Evolutionary conservation across 2,888 invertebrate genomes (phyloP), one percentile per base, ranked within the genome.

Genomic region (Drosophila falleni): DNA sequence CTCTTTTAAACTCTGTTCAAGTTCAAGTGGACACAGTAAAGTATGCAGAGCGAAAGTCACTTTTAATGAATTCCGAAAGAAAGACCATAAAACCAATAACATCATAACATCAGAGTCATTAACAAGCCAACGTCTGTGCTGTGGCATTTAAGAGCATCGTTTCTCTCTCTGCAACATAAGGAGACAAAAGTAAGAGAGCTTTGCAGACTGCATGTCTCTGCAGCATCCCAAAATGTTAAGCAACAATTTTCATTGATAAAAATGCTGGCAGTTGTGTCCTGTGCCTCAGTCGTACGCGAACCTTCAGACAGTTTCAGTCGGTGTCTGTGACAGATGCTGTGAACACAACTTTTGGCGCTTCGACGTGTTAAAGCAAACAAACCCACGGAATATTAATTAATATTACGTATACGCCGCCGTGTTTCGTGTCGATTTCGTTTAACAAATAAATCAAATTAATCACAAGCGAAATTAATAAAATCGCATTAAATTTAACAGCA

Each of bases 221-320:
- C 64, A 56, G 58, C 53, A 49, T 42, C 44, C 39, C 44, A 19
- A 44, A 39, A 33, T 19, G 39, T 9, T 23, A 58, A 63, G 68
- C 81, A 81, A 80, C 76, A 76, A 86, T 75, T 73, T 87, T 89
- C 90, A 90, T 90, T 89, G 90, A 89, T 89, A 89, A 89, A 89
- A 90, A 77, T 74, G 72, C 77, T 74, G 79, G 71, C 78, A 51
- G 69, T 65, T 69, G 74, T 47, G 56, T 89, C 78, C 75, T 80
- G 63, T 51, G 69, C 59, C 55, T 89, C 87, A 89, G 89, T 89
- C 84, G 77, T 65, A 77, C 73, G 71, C 89, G 81, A 87, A 71
- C 80, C 78, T 69, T 75, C 63, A 59, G 65, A 39, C 85, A 81
- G 85, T 60, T n/a, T 29, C 13, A 49, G 58, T 44, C 23, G 6